Evolutionary conservation across 2,888 invertebrate genomes (phyloP), one percentile per base, ranked within the genome.

Genomic region (Ariolimax columbianus): DNA sequence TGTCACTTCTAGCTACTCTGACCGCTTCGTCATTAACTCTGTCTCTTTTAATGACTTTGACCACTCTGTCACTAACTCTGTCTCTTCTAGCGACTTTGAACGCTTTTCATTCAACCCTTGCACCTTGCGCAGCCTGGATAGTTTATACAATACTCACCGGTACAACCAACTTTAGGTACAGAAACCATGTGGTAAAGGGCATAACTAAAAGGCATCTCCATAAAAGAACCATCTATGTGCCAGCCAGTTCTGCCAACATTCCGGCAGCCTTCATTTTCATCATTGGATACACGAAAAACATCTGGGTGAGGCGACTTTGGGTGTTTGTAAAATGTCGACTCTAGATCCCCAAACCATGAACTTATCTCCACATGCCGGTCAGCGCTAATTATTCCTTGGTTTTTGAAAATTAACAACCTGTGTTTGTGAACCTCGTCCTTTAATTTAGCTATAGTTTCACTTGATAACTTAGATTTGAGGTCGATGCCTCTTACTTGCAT

Each of bases 221-320:
- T 92, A 84, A 93, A 93, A 79, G 92, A 92, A 9, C 93, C 93
- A 87, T 93, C 93, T 36, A 93, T 91, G 84, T 93, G 93, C 93
- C 93, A 93, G 23, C 93, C 93, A 6, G 92, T 92, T 77, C 92
- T 86, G 1, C 93, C 93, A 1, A 93, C 92, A 82, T 91, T 90
- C 0, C 89, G 90, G 77, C 93, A 93, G 19, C 93, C 93, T 82
- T 93, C 92, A 23, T 84, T 84, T 36, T 90, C 88, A 59, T 91
- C 89, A 84, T 93, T 93, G 0, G 93, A 93, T 63, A 93, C 93
- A 11, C 93, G 86, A 85, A 93, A 93, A 17, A 93, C 91, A 86
- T 93, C 92, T 1, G 91, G 91, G 85, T 93, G 90, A 0, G 92
- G 92, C 17, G 93, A 92, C 78, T 86, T 89, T 6, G 91, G 92